Base-by-base conservation (phyloP, 2,113 vertebrate species). In the Pelodiscus sinensis region DNA sequence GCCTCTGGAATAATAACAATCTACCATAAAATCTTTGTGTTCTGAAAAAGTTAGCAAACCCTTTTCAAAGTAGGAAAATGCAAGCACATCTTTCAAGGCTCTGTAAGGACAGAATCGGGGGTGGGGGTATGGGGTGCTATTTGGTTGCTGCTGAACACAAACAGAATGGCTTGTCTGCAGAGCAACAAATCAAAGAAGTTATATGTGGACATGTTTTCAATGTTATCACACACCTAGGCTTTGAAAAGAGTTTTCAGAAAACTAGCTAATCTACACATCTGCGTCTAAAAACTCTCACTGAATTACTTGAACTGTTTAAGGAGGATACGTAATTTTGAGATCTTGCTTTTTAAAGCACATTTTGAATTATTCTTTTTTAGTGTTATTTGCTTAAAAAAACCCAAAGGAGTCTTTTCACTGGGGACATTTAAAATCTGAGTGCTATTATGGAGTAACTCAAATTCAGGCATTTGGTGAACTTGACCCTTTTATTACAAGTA, bases 381-480 rank as follows among this genome's bases (percentile, higher is more conserved):
- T 6, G 4, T 50, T 29, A 84, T 44, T 10, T 90, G 51, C 13
- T 88, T 44, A 44, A 82, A 75, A 35, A 55, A 25, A 50, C 15
- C 3, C 3, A 29, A 31, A 15, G n/a, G n/a, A 71, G 18, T 35
- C 65, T 71, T 35, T 71, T 35, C n/a, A 35, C 31, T 35, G n/a
- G 65, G n/a, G n/a, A 71, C 65, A 31, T 35, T 35, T 57, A 51
- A 11, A 87, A 60, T 95, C 79, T 86, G 82, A 10, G 2, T 75
- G 62, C 8, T 89, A 24, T 50, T 88, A 82, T 85, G 79, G 80
- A 95, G 91, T 96, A 90, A 94, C 19, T 35, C 35, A 75, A 93
- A 93, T 65, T 35, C 22, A 13, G 9, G 79, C n/a, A 87, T 77
- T 65, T 87, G 89, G 55, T 18, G 38, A 82, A 92, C 82, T 31